Percentiles rank a stretch among this genome's conserved stretches.
Conservation (phyloP, 2,113 vertebrate genomes). For the Paracanthobrama guichenoti region DNA sequence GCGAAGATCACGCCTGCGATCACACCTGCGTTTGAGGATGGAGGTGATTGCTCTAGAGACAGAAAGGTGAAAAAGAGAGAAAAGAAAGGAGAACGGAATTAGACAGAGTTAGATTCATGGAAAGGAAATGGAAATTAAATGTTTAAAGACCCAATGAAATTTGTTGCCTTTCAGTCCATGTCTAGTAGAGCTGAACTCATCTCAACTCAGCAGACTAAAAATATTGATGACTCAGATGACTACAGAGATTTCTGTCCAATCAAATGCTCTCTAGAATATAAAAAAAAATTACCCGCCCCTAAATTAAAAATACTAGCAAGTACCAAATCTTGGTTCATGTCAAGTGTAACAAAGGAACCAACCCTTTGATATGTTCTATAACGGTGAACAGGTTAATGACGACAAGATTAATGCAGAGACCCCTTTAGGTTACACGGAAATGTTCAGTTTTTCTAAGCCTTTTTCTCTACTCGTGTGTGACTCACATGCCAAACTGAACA, state of each 20-base stretch:
- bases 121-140: constrained; percentile 22
- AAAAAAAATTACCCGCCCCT: neutral
- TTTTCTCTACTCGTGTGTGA: neutral
- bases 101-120: constrained; percentile 15
- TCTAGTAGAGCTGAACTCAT: neutral
- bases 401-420: too few relatives aligned
- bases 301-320: neutral
- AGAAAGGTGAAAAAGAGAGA: constrained; percentile 39
- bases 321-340: neutral
- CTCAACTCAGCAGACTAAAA: neutral
- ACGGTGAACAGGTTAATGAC: neutral
- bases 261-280: neutral
- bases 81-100: neutral
- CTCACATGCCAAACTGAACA: neutral
- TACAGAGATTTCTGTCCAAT: neutral
- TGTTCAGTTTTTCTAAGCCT: neutral
- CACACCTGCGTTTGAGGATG: constrained; percentile 75
- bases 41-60: constrained; percentile 76
- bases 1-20: constrained; percentile 84
- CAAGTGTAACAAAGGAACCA: neutral
- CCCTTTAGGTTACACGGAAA: too few relatives aligned
- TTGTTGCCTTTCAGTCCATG: neutral
- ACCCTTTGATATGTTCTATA: neutral
- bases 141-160: constrained; percentile 6
- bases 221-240: neutral